Base-by-base conservation (phyloP, 2,888 invertebrate species). In the Heterodera filipjevi region DNA sequence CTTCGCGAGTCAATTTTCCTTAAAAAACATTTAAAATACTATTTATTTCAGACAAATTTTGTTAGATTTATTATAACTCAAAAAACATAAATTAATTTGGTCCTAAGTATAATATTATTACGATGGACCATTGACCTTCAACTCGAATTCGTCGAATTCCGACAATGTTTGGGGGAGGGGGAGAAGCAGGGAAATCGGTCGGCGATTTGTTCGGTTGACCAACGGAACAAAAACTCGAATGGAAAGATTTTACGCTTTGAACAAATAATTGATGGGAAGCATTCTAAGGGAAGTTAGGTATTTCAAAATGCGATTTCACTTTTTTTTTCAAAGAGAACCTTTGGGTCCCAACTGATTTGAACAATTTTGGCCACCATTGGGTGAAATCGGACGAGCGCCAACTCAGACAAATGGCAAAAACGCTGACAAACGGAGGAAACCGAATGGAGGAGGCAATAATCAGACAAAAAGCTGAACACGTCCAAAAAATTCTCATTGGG, bases 361-460 rank as follows among this genome's bases (percentile, higher is more conserved):
- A 59, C 59, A 27, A n/a, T 59, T 59, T 59, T 59, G 59, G 27
- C 59, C 59, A 59, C 59, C 59, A 59, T 59, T 22, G 59, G 59
- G 22, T 59, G 59, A 27, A 59, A 59, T 27, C 6, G 5, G 59
- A 10, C n/a, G 27, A 59, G 59, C 8, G 59, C 27, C n/a, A 27
- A 59, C 59, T 59, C 59, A 19, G 59, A n/a, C 59, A 59, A 59
- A 59, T 12, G 27, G 1, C 59, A 22, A 59, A 59, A 30, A 10
- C 59, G 59, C 27, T 22, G 59, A n/a, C 59, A 59, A 59, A 59
- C 59, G 22, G 27, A 59, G 59, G 59, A 10, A 59, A 59, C 22
- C 22, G 59, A 27, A 2, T 5, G n/a, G 27, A 27, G 27, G 27
- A 59, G 59, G 27, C 59, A 6, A 27, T 6, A n/a, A 59, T 59